Conservation (phyloP, 2,797 vertebrate genomes). For the Psittacula echo region DNA sequence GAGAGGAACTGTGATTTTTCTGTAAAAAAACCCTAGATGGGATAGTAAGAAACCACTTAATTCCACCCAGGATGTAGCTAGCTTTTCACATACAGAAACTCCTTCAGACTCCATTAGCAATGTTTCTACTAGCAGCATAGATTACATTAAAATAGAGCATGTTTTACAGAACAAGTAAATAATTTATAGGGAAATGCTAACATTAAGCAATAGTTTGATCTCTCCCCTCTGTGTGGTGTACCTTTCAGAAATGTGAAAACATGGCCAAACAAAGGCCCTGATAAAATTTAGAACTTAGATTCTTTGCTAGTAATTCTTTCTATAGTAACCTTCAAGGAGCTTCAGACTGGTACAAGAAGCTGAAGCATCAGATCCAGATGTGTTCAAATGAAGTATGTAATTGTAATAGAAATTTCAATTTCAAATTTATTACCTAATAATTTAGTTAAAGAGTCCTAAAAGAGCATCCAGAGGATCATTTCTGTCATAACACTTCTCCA, state of each 20-base stretch:
- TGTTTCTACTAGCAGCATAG: background rate
- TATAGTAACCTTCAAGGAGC: background rate
- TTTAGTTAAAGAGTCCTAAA: background rate
- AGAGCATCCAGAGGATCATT: background rate
- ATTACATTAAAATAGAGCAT: background rate
- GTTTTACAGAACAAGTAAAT: background rate
- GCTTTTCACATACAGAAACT: background rate
- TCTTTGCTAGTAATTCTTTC: background rate
- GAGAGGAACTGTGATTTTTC: background rate
- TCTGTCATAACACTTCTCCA: background rate
- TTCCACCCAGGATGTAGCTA: background rate
- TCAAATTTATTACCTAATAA: background rate
- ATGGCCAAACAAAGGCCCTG: background rate
- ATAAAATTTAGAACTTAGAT: background rate
- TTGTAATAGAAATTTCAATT: background rate
- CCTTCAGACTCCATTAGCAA: background rate
- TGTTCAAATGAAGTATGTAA: background rate
- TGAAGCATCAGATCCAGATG: background rate
- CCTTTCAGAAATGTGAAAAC: background rate
- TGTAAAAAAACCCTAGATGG: background rate
- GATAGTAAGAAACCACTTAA: background rate
- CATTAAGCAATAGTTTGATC: background rate
- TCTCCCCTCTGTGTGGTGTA: rapidly evolving
- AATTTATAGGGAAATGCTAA: background rate
- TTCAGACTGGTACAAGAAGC: background rate